These are phyloP conservation scores for Gopherus flavomarginatus DNA, from an alignment of 2,113 vertebrate genomes.

Conservation along the genomic window DNA sequence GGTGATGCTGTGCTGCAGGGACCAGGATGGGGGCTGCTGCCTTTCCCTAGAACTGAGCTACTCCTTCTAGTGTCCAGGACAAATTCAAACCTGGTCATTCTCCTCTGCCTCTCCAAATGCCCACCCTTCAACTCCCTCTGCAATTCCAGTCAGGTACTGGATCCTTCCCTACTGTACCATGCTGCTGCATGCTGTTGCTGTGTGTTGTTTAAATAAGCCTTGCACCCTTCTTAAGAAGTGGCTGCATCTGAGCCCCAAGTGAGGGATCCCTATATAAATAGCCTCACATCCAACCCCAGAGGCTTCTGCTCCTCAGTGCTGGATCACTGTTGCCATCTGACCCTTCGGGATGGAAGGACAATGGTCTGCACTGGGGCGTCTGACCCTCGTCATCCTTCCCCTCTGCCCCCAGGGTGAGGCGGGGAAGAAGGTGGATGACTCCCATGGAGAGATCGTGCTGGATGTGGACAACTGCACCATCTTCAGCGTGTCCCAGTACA, in stretches of 20 bases:
- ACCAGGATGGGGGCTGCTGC: not conserved
- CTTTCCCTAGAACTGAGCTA: not conserved
- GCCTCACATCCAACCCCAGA: not conserved
- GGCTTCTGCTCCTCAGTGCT: too few relatives aligned
- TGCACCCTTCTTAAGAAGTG: not conserved
- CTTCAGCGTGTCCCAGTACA: slow-evolving; percentile 90
- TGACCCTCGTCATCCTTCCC: not conserved
- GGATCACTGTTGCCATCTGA: not conserved
- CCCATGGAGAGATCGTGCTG: slow-evolving; percentile 87
- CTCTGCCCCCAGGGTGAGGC: slow-evolving; percentile 76
- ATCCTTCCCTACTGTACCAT: not conserved
- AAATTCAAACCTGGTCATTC: not conserved
- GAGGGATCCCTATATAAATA: not conserved
- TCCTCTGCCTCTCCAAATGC: not conserved
- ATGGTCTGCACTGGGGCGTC: not conserved
- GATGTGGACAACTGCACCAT: slow-evolving; percentile 89
- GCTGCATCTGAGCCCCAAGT: not conserved
- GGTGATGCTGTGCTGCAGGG: not conserved
- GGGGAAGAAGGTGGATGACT: slow-evolving; percentile 72
- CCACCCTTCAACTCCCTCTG: not conserved
- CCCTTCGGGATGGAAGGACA: not conserved
- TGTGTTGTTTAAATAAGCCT: not conserved
- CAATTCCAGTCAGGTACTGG: not conserved
- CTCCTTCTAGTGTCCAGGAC: not conserved
- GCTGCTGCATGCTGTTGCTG: not conserved